Base-by-base conservation (phyloP, 2,113 vertebrate genomes). In the Cisticola juncidis region DNA sequence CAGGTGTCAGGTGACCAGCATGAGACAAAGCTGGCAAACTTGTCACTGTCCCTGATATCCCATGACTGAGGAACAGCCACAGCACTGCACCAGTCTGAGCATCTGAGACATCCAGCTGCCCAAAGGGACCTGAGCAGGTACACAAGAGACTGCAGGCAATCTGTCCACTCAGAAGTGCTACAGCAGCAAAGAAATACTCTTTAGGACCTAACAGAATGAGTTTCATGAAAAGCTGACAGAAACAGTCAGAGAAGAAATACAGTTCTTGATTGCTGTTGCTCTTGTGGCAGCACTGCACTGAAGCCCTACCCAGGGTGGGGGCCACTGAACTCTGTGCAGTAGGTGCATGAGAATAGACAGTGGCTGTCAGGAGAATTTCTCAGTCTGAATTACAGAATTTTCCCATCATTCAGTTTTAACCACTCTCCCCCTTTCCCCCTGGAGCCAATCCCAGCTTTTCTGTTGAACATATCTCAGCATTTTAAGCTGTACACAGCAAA, bases 61-160 rank as follows among this genome's bases (percentile, higher is more conserved):
- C 3, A 1, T 0, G 0, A 31, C 15, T 7, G 10, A 76, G 42
- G 16, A 88, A 54, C 26, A 45, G 38, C 4, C 47, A 42, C 80
- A 38, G 47, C 51, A 15, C 21, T 45, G 45, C 31, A 50, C 33
- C 47, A 35, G 14, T 15, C 35, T 33, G 23, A 84, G n/a, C 65
- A 79, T 12, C 40, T 11, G 70, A 88, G 68, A 85, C 40, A 36
- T 54, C 24, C 1, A 1, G 8, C 38, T 69, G 66, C 53, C 21
- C 47, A 62, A 51, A 60, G 24, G 35, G 14, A 77, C 26, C 9
- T 0, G 0, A 57, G 14, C 5, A 8, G 11, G 25, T 48, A 80
- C 28, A 28, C 50, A 45, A 65, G 53, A 66, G 25, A 76, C 31
- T 17, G 8, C 1, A 78, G 57, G 31, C 13, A 74, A 42, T 7